Conservation (phyloP, 2,888 invertebrate species). For the Tipula helvola region DNA sequence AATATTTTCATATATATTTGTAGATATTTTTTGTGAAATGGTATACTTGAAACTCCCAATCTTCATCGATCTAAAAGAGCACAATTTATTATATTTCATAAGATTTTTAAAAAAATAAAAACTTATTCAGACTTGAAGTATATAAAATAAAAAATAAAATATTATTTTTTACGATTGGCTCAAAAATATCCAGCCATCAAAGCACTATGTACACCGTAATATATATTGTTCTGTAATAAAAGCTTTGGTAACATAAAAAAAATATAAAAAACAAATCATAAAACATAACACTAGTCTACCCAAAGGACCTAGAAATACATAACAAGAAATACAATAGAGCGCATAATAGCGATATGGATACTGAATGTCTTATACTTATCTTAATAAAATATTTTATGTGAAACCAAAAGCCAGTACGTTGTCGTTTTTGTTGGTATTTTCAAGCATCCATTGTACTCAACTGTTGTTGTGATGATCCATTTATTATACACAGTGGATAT, state of each 20-base stretch:
- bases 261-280: neutral
- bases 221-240: neutral
- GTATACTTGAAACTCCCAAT: too few species aligned
- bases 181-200: neutral
- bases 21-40: too few species aligned
- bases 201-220: neutral
- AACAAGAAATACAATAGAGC: neutral
- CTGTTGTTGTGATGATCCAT: neutral
- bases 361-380: neutral
- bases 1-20: too few species aligned
- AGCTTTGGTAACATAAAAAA: neutral
- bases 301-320: neutral
- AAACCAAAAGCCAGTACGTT: neutral
- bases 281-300: neutral
- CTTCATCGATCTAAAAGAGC: neutral
- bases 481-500: neutral
- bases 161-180: neutral
- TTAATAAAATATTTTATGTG: neutral
- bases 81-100: neutral
- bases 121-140: neutral
- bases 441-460: neutral
- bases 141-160: neutral
- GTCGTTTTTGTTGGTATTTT: neutral
- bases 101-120: neutral
- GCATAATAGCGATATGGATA: neutral